Evolutionary conservation across 2,888 invertebrate genomes (phyloP), one percentile per base, ranked within the genome.

Genomic region (Odontocerum albicorne): DNA sequence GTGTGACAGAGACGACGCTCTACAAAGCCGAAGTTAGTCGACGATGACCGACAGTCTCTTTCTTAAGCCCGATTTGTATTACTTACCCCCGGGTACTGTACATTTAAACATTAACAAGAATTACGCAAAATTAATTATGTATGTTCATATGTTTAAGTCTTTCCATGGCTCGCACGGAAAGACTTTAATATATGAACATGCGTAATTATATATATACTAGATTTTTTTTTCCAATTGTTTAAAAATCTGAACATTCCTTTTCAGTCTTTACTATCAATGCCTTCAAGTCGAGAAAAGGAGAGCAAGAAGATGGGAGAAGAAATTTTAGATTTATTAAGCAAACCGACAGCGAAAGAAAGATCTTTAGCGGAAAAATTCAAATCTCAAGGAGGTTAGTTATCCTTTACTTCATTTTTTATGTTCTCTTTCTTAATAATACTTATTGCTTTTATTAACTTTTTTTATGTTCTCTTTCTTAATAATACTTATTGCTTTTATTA

Each of bases 221-320:
- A n/a, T n/a, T n/a, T n/a, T n/a, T n/a, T n/a, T n/a, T n/a, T n/a
- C n/a, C n/a, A n/a, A n/a, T n/a, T n/a, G n/a, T n/a, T n/a, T 57
- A 40, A 13, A 31, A 57, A 57, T 52, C 8, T 7, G 27, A 27
- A 35, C 8, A n/a, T 12, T 35, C 20, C 43, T 31, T 77, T 79
- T 35, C 77, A 92, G 90, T 91, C 90, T 17, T 69, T 95, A 33
- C 73, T 95, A 60, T 88, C 91, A n/a, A 88, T 91, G 84, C 94
- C 96, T 0, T 95, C 96, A 0, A 93, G 95, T 12, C 84, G 95
- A 66, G 97, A 98, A 69, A 94, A 94, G 66, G 96, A 96, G 67
- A 95, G 88, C 60, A 96, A 96, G 71, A 88, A 95, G 73, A 86
- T 96, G 1, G 95, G 95, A 0, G 96, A 97, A 70, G 97, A 98